Evolutionary conservation across 1,140 invertebrate genomes (phyloP), one percentile per base, ranked within the genome.

Genomic region (Panonychus citri): DNA sequence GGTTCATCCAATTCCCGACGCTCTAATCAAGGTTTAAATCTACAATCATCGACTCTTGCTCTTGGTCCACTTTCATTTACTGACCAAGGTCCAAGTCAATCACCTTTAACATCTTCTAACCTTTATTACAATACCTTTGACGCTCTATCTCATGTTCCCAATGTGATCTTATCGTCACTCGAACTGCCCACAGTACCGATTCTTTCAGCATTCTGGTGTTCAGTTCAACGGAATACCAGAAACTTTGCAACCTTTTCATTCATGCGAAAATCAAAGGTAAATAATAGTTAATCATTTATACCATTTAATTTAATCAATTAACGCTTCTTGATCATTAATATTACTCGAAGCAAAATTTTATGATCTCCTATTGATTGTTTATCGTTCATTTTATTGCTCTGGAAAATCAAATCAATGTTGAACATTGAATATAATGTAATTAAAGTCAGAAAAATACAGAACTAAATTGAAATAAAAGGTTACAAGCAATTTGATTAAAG

Each of bases 261-360:
- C 30, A 46, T 56, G 19, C 15, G 46, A 15, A 49, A 49, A 56
- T 56, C 55, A 2, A 48, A 56, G 34, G 55, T 56, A 56, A 56
- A n/a, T n/a, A 1, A 34, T 34, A n/a, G n/a, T n/a, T n/a, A n/a
- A n/a, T n/a, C n/a, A n/a, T n/a, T n/a, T n/a, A 34, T 34, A 7
- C 30, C 30, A 34, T 4, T 43, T 43, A 17, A 19, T 43, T 43
- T 12, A 43, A 19, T n/a, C n/a, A n/a, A n/a, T n/a, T n/a, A n/a
- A n/a, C n/a, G n/a, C n/a, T n/a, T n/a, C n/a, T n/a, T 19, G 5
- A 12, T 43, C 0, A 19, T 12, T 17, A 43, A 43, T 21, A 43
- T 19, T 19, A 43, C 15, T 43, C 17, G 15, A 19, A 19, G 21
- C 21, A 19, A n/a, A n/a, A n/a, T n/a, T n/a, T n/a, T n/a, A n/a